Percentiles rank a stretch among this genome's conserved stretches.
Conservation (phyloP, 2,113 vertebrate genomes). For the Azemiops feae region DNA sequence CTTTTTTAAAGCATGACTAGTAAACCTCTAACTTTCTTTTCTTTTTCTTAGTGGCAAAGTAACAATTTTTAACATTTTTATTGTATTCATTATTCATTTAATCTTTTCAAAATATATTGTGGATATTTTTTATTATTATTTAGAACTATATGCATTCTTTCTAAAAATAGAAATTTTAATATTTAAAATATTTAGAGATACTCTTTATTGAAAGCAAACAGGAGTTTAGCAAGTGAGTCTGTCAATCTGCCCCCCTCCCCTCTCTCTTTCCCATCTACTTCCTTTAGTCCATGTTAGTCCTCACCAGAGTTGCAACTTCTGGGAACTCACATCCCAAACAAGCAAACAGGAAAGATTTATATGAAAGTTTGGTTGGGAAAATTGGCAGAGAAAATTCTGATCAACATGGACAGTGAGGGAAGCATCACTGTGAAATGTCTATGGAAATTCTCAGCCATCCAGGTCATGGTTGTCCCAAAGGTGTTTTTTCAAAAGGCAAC, state of each 20-base stretch:
- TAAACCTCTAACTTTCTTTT: background rate
- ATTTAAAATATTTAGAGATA: background rate
- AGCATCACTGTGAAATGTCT: background rate
- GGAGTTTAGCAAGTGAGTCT: background rate
- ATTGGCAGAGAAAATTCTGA: background rate
- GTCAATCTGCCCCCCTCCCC: background rate
- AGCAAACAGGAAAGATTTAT: background rate
- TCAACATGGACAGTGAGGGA: background rate
- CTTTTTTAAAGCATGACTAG: background rate
- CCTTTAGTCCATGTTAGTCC: background rate
- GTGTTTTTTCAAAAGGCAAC: background rate
- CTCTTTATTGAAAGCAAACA: background rate
- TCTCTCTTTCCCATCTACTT: background rate
- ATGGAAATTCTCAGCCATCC: background rate
- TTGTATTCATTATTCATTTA: background rate
- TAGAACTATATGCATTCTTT: background rate
- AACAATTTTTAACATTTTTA: background rate
- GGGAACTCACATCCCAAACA: background rate
- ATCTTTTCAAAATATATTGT: background rate
- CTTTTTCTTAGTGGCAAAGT: background rate
- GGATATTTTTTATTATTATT: background rate
- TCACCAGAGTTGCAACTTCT: background rate
- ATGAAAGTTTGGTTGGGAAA: background rate
- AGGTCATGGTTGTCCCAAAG: background rate
- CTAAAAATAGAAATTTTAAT: background rate